Evolutionary conservation across 2,113 vertebrate species (phyloP).

Genomic region (Bettongia penicillata): DNA sequence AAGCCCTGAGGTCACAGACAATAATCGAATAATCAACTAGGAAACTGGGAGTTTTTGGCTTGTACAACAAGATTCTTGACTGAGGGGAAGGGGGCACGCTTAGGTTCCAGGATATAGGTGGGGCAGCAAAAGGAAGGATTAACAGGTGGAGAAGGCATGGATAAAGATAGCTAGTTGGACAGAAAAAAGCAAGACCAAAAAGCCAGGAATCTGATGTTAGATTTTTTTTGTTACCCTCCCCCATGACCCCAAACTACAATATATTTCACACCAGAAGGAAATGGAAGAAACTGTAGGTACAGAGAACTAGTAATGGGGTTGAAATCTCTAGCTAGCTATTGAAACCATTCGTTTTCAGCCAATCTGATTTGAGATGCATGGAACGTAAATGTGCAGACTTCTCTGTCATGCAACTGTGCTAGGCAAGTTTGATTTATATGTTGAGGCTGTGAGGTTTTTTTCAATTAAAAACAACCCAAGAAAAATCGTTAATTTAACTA

Average conservation of each 20-base stretch:
- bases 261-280: slow-evolving; percentile 17
- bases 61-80: neutral
- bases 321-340: slow-evolving; percentile 33
- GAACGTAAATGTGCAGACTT: neutral
- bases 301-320: slow-evolving; percentile 36
- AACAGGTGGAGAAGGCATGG: neutral
- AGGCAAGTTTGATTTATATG: slow-evolving; percentile 77
- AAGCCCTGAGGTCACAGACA: neutral
- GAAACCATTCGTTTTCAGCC: slow-evolving; percentile 62
- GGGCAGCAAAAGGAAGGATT: neutral
- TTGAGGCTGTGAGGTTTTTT: slow-evolving; percentile 71
- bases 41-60: neutral
- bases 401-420: slow-evolving; percentile 17
- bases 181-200: neutral
- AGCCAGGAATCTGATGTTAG: neutral
- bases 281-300: neutral
- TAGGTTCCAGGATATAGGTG: neutral
- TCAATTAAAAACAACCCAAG: slow-evolving; percentile 77
- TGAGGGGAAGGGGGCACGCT: neutral
- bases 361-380: slow-evolving; percentile 61
- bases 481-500: slow-evolving; percentile 81
- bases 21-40: neutral
- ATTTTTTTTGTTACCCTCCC: neutral
- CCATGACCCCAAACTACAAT: slow-evolving; percentile 25
- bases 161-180: neutral